Percentiles rank a stretch among this genome's conserved stretches.
phyloP scores from a whole-genome alignment of 2,113 vertebrate species.

The Vicugna pacos region DNA sequence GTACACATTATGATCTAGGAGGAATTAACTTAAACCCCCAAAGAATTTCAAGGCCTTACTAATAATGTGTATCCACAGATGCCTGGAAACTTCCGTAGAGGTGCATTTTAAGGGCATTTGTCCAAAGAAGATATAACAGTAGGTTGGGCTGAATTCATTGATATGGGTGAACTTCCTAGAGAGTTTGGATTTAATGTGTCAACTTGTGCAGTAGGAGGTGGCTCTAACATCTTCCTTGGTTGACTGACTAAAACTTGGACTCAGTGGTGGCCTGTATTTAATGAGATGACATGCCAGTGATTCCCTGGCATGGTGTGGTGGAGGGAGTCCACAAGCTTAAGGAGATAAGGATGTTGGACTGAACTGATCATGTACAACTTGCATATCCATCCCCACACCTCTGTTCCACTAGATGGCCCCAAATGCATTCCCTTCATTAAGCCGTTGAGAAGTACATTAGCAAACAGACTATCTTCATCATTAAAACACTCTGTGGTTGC shows the following conservation, averaged over 20 bases:
- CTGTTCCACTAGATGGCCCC: not conserved
- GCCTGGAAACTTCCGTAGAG: not conserved
- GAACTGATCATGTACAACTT: not conserved
- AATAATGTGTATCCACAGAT: not conserved
- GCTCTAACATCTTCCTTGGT: conserved; percentile 27
- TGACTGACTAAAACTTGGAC: not conserved
- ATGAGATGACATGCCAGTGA: not conserved
- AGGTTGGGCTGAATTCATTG: not conserved
- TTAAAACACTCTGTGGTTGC: not conserved
- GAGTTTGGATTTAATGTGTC: conserved; percentile 10
- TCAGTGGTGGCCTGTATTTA: not conserved
- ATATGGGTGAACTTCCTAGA: not conserved
- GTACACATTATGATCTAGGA: not conserved
- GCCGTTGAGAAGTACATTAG: not conserved
- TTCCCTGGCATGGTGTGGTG: not conserved
- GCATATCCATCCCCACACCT: not conserved
- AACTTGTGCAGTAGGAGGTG: not conserved
- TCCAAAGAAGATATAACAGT: not conserved
- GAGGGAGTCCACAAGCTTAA: not conserved
- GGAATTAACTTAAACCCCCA: not conserved
- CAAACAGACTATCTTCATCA: not conserved
- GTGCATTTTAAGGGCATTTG: not conserved
- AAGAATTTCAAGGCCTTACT: not conserved
- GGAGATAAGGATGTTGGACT: not conserved
- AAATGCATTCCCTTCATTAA: not conserved